Base-by-base conservation (phyloP, 2,113 vertebrate genomes). In the Dasyornis broadbenti region DNA sequence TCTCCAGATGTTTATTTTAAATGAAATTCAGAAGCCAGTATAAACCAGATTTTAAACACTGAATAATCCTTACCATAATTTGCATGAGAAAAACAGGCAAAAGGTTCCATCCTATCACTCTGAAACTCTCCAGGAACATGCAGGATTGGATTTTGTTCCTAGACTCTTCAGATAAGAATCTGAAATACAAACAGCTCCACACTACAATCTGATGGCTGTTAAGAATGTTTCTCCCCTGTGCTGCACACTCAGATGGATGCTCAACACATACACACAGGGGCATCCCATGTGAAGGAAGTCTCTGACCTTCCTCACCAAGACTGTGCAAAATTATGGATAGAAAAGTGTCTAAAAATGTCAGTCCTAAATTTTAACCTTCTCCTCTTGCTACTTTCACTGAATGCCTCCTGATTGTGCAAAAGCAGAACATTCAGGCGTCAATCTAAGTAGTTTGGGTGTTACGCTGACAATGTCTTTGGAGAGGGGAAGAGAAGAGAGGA, bases 1-100 rank as follows among this genome's bases (percentile, higher is more conserved):
- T 83, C 71, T 89, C 93, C 93, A 97, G 92, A 94, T 96, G 90
- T 94, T 94, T 92, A 90, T 90, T 95, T 95, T 56, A 90, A 94
- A 94, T 92, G 85, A 92, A 90, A 95, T 94, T 95, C 94, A 94
- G 88, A 94, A 96, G 84, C 79, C 88, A 86, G 90, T 49, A 92
- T 49, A 93, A 95, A 91, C 68, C 90, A 95, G 94, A 95, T 96
- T 94, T 94, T 93, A 91, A 95, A 90, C 63, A 64, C 35, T 57
- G 68, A 93, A 90, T 92, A 90, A 96, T 88, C 94, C 66, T 77
- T 52, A 77, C 30, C 27, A 14, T 52, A 39, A 94, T 96, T 70
- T 93, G 90, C 88, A 95, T 86, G 80, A 90, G 77, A 88, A 95
- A 89, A 88, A 50, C 6, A 12, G 76, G 54, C 26, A 80, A 95